Evolutionary conservation across 2,888 invertebrate genomes (phyloP).

Genomic region (Phortica magna): DNA sequence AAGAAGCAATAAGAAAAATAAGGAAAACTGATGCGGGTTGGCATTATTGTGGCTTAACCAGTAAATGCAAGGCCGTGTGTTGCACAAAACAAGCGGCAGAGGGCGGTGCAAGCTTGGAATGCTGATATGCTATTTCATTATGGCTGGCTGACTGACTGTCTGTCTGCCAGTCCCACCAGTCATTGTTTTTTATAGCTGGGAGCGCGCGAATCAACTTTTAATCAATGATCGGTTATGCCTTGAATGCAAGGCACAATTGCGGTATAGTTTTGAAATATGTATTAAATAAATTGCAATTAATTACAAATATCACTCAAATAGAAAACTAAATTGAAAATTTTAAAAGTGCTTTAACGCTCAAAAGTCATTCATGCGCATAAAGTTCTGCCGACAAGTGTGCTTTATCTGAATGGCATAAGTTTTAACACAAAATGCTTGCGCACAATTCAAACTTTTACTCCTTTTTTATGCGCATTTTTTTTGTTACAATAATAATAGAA

Average conservation of each 20-base stretch:
- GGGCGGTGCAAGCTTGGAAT: too few species aligned
- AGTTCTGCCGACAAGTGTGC: not conserved
- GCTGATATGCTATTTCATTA: too few species aligned
- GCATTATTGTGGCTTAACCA: not conserved
- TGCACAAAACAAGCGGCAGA: not conserved
- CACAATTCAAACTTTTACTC: constrained; percentile 7
- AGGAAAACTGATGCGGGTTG: constrained; percentile 24
- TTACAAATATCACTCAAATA: not conserved
- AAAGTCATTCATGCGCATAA: not conserved
- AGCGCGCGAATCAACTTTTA: too few species aligned
- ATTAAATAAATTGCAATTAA: too few species aligned
- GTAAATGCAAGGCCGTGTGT: not conserved
- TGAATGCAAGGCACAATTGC: too few species aligned
- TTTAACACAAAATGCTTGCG: constrained; percentile 18
- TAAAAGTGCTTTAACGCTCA: not conserved
- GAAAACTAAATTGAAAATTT: not conserved
- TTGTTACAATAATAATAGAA: not conserved
- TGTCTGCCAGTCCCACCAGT: too few species aligned
- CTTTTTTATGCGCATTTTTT: not conserved
- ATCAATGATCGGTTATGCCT: too few species aligned
- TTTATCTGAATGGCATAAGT: not conserved
- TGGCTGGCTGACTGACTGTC: too few species aligned
- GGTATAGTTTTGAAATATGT: too few species aligned
- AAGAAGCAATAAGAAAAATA: not conserved
- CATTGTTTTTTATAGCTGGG: too few species aligned